These are phyloP conservation scores for Phrynocephalus vlangalii DNA, from an alignment of 2,797 vertebrate genomes.

Conservation along the genomic window DNA sequence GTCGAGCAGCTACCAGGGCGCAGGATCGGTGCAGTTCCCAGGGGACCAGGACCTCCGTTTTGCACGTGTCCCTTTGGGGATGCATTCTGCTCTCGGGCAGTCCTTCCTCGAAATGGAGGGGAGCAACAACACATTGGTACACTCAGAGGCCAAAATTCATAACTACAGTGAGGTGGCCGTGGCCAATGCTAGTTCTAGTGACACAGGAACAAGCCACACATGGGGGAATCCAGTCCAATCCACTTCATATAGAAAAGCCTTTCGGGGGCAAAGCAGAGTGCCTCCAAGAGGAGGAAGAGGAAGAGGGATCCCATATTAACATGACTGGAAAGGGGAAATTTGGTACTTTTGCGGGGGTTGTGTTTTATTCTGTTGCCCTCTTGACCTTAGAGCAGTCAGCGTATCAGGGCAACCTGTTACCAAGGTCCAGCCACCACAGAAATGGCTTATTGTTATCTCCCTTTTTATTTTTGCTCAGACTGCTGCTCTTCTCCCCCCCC, in stretches of 20 bases:
- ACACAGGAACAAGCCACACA: constrained; percentile 73
- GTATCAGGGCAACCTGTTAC: constrained; percentile 69
- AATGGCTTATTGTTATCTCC: constrained; percentile 24
- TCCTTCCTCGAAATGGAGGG: constrained; percentile 75
- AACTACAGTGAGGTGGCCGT: constrained; percentile 78
- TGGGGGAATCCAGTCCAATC: constrained; percentile 79
- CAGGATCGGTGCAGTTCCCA: constrained; percentile 87
- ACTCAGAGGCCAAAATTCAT: constrained; percentile 80
- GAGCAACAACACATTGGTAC: constrained; percentile 74
- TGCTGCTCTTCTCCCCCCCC: constrained; percentile 36
- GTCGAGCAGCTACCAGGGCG: constrained; percentile 80
- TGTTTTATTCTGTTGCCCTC: constrained; percentile 56
- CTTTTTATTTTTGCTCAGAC: constrained; percentile 58
- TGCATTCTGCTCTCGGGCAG: constrained; percentile 76
- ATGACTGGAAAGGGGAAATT: constrained; percentile 53
- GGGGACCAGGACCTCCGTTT: constrained; percentile 98
- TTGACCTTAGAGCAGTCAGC: constrained; percentile 67
- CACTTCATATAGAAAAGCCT: constrained; percentile 77
- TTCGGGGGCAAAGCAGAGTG: constrained; percentile 76
- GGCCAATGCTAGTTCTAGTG: constrained; percentile 67
- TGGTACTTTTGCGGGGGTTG: constrained; percentile 44
- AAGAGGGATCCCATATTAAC: constrained; percentile 82
- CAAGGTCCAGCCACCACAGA: constrained; percentile 72
- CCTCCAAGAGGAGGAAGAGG: constrained; percentile 80
- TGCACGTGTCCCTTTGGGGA: constrained; percentile 78